Evolutionary conservation across 2,888 invertebrate genomes (phyloP).

Genomic region (Chironomus riparius): DNA sequence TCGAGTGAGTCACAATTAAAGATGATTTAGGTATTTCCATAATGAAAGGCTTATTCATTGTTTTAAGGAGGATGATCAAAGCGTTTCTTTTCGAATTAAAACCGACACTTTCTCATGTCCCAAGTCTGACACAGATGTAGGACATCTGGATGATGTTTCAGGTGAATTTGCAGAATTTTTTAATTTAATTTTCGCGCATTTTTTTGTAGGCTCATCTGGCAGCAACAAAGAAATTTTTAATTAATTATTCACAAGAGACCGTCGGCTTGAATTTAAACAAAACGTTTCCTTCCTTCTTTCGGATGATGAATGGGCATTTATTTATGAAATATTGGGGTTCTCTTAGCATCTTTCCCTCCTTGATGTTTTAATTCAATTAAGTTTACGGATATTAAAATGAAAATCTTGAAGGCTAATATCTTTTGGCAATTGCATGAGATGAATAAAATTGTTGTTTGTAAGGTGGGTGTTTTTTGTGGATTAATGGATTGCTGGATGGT

Average conservation of each 20-base stretch:
- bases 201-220: neutral
- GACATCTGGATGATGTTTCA: neutral
- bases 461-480: too few relatives aligned
- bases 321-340: neutral
- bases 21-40: neutral
- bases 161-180: neutral
- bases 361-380: too few relatives aligned
- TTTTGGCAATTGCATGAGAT: too few relatives aligned
- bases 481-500: too few relatives aligned
- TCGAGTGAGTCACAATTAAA: neutral
- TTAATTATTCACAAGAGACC: neutral
- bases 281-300: neutral
- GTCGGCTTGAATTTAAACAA: neutral
- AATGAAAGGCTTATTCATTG: slow-evolving; percentile 8
- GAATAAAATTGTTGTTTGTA: too few relatives aligned
- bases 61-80: neutral
- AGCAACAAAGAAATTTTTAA: neutral
- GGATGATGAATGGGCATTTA: neutral
- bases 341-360: too few relatives aligned
- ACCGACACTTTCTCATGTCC: neutral
- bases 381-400: too few relatives aligned
- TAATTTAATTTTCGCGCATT: neutral
- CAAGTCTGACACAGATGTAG: neutral
- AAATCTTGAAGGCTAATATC: too few relatives aligned
- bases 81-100: neutral